Percentiles rank a stretch among this genome's conserved stretches.
Conservation (phyloP, 2,888 invertebrate genomes). For the Plemyria rubiginata region DNA sequence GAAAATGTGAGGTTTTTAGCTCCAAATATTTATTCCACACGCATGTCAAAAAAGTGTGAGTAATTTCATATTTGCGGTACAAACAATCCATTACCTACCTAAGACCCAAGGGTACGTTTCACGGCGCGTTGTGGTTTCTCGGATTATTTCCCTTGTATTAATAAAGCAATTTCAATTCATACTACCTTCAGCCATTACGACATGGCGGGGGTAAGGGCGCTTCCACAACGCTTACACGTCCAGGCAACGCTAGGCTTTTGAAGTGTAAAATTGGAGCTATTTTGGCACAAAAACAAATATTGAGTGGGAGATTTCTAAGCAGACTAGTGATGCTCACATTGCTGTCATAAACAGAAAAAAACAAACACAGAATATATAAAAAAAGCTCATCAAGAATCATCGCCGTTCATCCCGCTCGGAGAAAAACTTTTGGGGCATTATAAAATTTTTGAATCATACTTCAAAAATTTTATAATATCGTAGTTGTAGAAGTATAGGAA, state of each 20-base stretch:
- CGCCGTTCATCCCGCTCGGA: no score
- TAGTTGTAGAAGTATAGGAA: no score
- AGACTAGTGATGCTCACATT: no score
- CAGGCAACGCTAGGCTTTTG: constrained; percentile 3
- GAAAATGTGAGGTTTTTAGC: neutral
- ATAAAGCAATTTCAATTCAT: constrained; percentile 62
- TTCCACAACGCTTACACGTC: constrained; percentile 16
- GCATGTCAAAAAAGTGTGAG: neutral
- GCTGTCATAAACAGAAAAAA: no score
- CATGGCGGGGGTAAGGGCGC: constrained; percentile 42
- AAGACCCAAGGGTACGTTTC: constrained; percentile 38
- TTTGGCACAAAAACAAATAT: neutral
- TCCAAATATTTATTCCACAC: neutral
- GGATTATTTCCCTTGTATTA: constrained; percentile 51
- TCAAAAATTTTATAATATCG: no score
- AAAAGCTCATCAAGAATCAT: no score
- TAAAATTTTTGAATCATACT: no score
- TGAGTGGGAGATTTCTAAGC: no score
- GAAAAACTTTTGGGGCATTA: no score
- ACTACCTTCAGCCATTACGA: constrained; percentile 53
- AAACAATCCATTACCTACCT: constrained; percentile 33
- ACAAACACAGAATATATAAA: no score
- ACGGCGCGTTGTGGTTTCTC: constrained; percentile 35
- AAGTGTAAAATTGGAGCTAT: constrained; percentile 7
- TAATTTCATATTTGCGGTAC: constrained; percentile 15